Evolutionary conservation across 1,140 invertebrate genomes (phyloP).

Genomic region (Goniozus legneri): DNA sequence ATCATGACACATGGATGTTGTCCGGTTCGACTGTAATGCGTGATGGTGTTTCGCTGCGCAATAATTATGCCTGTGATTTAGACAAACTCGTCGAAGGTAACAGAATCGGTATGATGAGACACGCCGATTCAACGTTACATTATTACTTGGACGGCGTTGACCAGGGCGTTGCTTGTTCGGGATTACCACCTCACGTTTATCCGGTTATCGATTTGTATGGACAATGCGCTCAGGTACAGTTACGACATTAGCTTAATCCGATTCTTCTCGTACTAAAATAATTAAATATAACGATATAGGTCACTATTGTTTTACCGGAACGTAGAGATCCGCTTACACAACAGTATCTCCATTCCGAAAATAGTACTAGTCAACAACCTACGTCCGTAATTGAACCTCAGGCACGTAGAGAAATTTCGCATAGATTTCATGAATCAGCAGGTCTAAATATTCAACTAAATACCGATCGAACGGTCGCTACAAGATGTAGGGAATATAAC

Average conservation of each 20-base stretch:
- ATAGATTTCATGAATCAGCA: conserved; percentile 66
- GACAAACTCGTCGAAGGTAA: conserved; percentile 74
- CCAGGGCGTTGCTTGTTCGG: conserved; percentile 81
- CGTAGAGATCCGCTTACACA: conserved; percentile 46
- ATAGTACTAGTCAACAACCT: conserved; percentile 51
- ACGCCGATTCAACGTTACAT: conserved; percentile 78
- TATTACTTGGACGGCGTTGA: conserved; percentile 90
- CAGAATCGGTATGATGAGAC: conserved; percentile 82
- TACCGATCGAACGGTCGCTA: conserved; percentile 66
- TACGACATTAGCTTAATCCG: conserved; percentile 6
- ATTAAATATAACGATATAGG: conserved; percentile 26
- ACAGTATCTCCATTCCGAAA: conserved; percentile 49
- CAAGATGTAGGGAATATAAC: conserved; percentile 62
- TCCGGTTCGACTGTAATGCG: conserved; percentile 80
- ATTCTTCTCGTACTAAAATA: neutral
- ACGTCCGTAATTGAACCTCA: conserved; percentile 49
- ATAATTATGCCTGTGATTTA: conserved; percentile 80
- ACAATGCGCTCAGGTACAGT: conserved; percentile 84
- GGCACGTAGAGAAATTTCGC: conserved; percentile 43
- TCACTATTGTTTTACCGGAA: conserved; percentile 50
- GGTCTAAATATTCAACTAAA: conserved; percentile 71
- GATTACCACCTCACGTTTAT: conserved; percentile 79
- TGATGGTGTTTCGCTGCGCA: conserved; percentile 77
- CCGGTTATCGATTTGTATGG: conserved; percentile 95
- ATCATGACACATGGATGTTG: conserved; percentile 89